Conservation (phyloP, 1,140 invertebrate species). For the Adelges cooleyi region DNA sequence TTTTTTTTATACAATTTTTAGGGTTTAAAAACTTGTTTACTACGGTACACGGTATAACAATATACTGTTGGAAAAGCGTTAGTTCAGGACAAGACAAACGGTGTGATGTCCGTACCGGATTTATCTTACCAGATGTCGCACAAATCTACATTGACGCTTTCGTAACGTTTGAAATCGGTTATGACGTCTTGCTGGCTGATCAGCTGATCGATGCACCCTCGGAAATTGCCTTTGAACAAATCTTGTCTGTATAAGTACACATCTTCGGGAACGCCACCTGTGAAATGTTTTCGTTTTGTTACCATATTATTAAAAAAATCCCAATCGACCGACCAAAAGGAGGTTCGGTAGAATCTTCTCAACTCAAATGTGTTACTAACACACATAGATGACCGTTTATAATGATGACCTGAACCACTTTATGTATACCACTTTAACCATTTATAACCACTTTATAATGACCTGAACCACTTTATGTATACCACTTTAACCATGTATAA, state of each 20-base stretch:
- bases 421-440: too few species aligned
- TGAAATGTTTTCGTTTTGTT: constrained; percentile 30
- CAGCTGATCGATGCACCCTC: constrained; percentile 41
- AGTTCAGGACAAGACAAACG: too few species aligned
- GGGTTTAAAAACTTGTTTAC: too few species aligned
- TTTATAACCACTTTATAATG: too few species aligned
- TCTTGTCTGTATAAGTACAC: constrained; percentile 38
- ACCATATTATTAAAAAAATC: not conserved
- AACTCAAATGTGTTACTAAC: not conserved
- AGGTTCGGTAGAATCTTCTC: not conserved
- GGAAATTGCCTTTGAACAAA: constrained; percentile 39
- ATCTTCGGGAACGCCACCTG: constrained; percentile 41
- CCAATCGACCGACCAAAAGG: too few species aligned
- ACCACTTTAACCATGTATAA: too few species aligned
- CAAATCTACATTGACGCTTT: constrained; percentile 45
- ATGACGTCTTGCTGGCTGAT: constrained; percentile 36
- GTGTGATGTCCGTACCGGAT: too few species aligned
- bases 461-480: too few species aligned
- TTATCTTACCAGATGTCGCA: constrained; percentile 37
- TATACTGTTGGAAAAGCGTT: too few species aligned
- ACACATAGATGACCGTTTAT: not conserved
- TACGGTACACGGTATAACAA: too few species aligned
- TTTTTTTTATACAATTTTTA: too few species aligned
- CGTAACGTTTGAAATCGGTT: constrained; percentile 43
- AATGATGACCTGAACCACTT: too few species aligned